Conservation (phyloP, 2,113 vertebrate species). For the Oncorhynchus kisutch region DNA sequence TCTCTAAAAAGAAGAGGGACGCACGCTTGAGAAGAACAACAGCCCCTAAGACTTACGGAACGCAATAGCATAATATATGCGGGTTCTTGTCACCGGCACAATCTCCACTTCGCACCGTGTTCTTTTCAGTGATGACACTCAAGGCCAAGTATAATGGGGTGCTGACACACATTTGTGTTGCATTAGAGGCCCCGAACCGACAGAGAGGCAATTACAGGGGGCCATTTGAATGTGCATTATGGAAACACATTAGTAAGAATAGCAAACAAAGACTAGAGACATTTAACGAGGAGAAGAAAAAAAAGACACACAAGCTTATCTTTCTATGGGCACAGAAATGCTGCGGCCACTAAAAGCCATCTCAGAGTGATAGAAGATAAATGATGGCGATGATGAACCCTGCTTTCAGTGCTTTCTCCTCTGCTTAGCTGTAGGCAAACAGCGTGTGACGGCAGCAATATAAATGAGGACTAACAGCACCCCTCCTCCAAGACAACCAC, state of each 20-base stretch:
- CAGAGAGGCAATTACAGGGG: conserved; percentile 28
- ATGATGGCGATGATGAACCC: background rate
- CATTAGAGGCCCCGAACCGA: conserved; percentile 37
- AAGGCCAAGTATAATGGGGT: background rate
- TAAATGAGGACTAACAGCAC: too few species aligned
- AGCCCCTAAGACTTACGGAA: too few species aligned
- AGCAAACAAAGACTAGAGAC: conserved; percentile 21
- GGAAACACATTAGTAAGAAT: conserved; percentile 47
- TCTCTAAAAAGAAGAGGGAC: too few species aligned
- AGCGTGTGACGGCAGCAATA: too few species aligned
- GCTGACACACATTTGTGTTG: background rate
- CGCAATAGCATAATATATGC: too few species aligned
- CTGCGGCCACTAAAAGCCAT: too few species aligned
- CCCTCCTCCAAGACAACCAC: too few species aligned
- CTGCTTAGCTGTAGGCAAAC: too few species aligned
- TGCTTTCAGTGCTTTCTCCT: background rate
- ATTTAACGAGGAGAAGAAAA: conserved; percentile 5
- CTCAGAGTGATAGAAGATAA: background rate
- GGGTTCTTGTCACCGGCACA: too few species aligned
- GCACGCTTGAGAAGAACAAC: too few species aligned
- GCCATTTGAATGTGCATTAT: conserved; percentile 40
- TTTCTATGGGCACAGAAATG: background rate
- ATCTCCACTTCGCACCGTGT: background rate
- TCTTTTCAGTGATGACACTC: background rate
- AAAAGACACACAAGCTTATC: background rate